Conservation (phyloP, 2,797 vertebrate species). For the Harpagifer antarcticus region DNA sequence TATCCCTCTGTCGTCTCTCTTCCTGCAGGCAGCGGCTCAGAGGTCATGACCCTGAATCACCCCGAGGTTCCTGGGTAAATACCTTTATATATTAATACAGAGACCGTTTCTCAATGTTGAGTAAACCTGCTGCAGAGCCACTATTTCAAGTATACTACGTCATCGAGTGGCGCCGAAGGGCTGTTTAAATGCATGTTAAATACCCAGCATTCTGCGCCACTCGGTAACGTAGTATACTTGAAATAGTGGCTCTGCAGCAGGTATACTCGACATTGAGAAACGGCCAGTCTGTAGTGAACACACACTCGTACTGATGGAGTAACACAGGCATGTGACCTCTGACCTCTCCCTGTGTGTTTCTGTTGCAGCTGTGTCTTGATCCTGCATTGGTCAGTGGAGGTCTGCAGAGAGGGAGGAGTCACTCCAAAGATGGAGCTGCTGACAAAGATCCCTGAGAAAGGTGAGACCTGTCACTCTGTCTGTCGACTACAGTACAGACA, state of each 20-base stretch:
- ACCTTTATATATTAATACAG: too few relatives aligned
- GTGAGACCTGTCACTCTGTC: constrained; percentile 74
- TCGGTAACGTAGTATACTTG: too few relatives aligned
- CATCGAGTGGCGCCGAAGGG: too few relatives aligned
- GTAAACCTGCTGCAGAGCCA: too few relatives aligned
- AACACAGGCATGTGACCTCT: background rate
- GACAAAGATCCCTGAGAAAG: constrained; percentile 87
- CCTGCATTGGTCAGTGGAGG: constrained; percentile 87
- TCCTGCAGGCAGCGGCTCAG: constrained; percentile 84
- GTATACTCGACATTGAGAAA: too few relatives aligned
- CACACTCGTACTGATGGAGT: background rate
- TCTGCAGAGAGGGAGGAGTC: constrained; percentile 84
- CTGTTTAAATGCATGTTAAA: too few relatives aligned
- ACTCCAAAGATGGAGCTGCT: constrained; percentile 87
- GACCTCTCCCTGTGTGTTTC: background rate
- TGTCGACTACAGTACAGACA: background rate
- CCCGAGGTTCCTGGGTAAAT: constrained; percentile 85
- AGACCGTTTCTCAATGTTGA: too few relatives aligned
- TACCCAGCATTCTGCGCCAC: too few relatives aligned
- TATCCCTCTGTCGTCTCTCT: constrained; percentile 86
- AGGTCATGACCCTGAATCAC: constrained; percentile 83
- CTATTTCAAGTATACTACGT: too few relatives aligned
- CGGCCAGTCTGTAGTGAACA: too few relatives aligned
- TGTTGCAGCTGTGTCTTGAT: constrained; percentile 53
- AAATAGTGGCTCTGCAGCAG: too few relatives aligned